Evolutionary conservation across 2,888 invertebrate genomes (phyloP).

Genomic region (Bombylius discolor): DNA sequence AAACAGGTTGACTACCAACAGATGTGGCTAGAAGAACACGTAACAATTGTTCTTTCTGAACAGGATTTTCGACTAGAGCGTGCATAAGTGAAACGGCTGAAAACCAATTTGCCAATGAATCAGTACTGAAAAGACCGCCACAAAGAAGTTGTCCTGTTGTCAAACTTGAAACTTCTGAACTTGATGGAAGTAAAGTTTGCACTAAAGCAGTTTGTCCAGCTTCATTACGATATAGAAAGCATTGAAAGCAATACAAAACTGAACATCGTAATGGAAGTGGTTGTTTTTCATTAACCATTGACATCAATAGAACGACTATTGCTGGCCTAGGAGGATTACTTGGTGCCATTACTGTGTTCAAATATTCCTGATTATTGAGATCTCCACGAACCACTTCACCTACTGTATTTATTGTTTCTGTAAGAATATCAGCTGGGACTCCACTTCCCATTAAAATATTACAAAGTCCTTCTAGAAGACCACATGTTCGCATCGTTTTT

Average conservation of each 20-base stretch:
- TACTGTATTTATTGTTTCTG: slow-evolving; percentile 91
- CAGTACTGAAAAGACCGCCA: slow-evolving; percentile 79
- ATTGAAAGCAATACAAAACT: slow-evolving; percentile 94
- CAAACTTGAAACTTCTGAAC: slow-evolving; percentile 56
- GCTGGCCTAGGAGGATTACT: slow-evolving; percentile 88
- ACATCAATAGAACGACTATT: slow-evolving; percentile 88
- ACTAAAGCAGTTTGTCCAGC: slow-evolving; percentile 77
- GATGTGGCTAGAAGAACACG: slow-evolving; percentile 81
- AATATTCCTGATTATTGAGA: slow-evolving; percentile 78
- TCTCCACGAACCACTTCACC: slow-evolving; percentile 85
- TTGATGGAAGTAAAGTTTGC: slow-evolving; percentile 81
- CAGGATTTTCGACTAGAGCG: slow-evolving; percentile 70
- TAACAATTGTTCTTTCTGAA: slow-evolving; percentile 79
- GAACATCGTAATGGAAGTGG: slow-evolving; percentile 81
- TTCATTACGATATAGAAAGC: slow-evolving; percentile 87
- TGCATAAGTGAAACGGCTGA: slow-evolving; percentile 84
- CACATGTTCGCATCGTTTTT: slow-evolving; percentile 73
- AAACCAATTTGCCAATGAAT: slow-evolving; percentile 90
- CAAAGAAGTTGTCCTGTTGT: slow-evolving; percentile 84
- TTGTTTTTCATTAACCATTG: slow-evolving; percentile 98
- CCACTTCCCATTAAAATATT: slow-evolving; percentile 90
- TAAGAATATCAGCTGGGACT: slow-evolving; percentile 89
- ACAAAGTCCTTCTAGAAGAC: slow-evolving; percentile 69
- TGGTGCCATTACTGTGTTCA: slow-evolving; percentile 82
- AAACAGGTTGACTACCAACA: slow-evolving; percentile 71